Percentiles rank a stretch among this genome's conserved stretches.
These are phyloP conservation scores for Dryobota labecula DNA, from an alignment of 2,888 invertebrate genomes.

Conservation along the genomic window DNA sequence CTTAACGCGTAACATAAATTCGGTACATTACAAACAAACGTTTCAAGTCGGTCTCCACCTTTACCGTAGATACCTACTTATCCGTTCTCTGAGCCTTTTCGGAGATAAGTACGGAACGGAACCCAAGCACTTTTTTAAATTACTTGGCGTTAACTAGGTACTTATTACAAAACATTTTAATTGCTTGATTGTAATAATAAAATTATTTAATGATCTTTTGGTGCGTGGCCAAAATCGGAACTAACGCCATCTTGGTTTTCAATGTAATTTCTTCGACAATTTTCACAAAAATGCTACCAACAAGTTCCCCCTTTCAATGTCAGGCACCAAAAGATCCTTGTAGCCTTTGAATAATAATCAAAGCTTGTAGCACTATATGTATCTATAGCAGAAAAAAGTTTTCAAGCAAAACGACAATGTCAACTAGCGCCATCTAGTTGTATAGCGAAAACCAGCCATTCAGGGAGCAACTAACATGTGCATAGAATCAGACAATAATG, in stretches of 20 bases:
- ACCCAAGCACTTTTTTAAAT: background rate
- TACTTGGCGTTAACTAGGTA: background rate
- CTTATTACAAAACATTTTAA: too few species aligned
- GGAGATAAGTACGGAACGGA: background rate
- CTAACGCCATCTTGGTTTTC: background rate
- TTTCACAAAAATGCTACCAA: background rate
- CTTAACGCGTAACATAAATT: too few species aligned
- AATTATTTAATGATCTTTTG: background rate
- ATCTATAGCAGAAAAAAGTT: background rate
- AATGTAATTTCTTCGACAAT: background rate
- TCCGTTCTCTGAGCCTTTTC: background rate
- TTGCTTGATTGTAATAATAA: too few species aligned
- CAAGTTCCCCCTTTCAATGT: background rate
- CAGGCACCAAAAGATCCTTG: background rate
- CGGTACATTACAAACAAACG: too few species aligned
- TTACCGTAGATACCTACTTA: too few species aligned
- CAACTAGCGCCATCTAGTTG: slow-evolving; percentile 6
- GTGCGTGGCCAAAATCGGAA: background rate
- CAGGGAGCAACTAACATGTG: background rate
- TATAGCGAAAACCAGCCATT: background rate
- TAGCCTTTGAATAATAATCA: too few species aligned
- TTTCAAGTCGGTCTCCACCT: too few species aligned
- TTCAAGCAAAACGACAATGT: background rate
- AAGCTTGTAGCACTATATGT: background rate
- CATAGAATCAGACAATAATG: too few species aligned